phyloP scores from a whole-genome alignment of 2,888 invertebrate species.

The Noctua pronuba region DNA sequence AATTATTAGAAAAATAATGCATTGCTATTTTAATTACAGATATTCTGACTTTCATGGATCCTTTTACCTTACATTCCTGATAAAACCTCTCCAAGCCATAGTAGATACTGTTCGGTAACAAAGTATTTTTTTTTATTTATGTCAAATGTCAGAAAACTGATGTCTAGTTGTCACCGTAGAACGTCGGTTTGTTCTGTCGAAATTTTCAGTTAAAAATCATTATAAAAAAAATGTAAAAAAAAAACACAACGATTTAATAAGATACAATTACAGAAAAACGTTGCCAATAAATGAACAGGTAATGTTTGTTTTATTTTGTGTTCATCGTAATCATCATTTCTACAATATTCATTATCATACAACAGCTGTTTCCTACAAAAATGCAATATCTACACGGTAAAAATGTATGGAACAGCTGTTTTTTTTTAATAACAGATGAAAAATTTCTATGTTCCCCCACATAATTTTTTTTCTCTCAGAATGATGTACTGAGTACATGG shows the following conservation, averaged over 20 bases:
- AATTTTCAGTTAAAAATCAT: conserved; percentile 15
- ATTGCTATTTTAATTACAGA: conserved; percentile 54
- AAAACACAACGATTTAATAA: conserved; percentile 20
- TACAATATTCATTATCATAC: too few relatives aligned
- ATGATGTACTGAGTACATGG: too few relatives aligned
- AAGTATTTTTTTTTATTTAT: conserved; percentile 24
- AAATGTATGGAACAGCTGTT: too few relatives aligned
- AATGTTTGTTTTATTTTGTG: conserved; percentile 44
- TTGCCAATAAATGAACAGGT: conserved; percentile 51
- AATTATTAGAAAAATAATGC: conserved; percentile 60
- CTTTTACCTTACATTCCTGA: conserved; percentile 17
- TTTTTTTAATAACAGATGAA: too few relatives aligned
- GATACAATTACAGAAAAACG: conserved; percentile 48
- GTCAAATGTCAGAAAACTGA: conserved; percentile 30
- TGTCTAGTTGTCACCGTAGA: conserved; percentile 7
- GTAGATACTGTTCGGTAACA: conserved; percentile 48
- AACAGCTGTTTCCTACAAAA: too few relatives aligned
- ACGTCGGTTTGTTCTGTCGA: conserved; percentile 38
- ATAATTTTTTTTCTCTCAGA: too few relatives aligned
- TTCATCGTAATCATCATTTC: not conserved
- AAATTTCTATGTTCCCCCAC: too few relatives aligned
- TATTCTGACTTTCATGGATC: conserved; percentile 27
- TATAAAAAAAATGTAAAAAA: conserved; percentile 36
- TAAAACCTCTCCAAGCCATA: conserved; percentile 20
- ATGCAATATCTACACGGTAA: too few relatives aligned